phyloP scores from a whole-genome alignment of 2,888 invertebrate genomes.

The Patella caerulea region DNA sequence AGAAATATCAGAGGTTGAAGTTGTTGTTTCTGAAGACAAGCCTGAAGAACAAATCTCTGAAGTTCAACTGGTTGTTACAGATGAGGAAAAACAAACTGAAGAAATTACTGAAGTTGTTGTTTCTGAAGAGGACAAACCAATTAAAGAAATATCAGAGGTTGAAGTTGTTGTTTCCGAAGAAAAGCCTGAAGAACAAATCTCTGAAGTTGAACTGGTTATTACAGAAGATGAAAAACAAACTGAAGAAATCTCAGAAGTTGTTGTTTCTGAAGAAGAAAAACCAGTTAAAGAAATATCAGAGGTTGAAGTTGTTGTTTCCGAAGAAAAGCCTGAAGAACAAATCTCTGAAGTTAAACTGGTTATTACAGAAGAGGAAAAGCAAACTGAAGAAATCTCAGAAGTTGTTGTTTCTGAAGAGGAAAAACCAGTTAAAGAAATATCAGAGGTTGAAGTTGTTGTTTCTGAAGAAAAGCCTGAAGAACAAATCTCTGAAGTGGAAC shows the following conservation, averaged over 20 bases:
- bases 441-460: no score
- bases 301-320: conserved; percentile 11
- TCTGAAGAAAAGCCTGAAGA: conserved; percentile 17
- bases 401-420: conserved; percentile 20
- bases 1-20: not conserved
- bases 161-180: not conserved
- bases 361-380: not conserved
- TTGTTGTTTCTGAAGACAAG: not conserved
- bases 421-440: conserved; percentile 19
- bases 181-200: conserved; percentile 10
- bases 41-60: not conserved
- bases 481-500: conserved; percentile 15
- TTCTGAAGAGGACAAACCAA: conserved; percentile 12
- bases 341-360: conserved; percentile 17
- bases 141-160: conserved; percentile 14
- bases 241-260: conserved; percentile 25
- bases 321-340: conserved; percentile 9
- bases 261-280: conserved; percentile 6
- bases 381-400: conserved; percentile 41
- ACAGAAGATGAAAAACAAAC: conserved; percentile 12
- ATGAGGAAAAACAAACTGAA: not conserved
- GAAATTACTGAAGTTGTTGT: not conserved
- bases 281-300: conserved; percentile 18
- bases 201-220: not conserved
- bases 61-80: not conserved